A percentile compares a stretch with the other conserved stretches of the same genome.
Evolutionary conservation across 2,888 invertebrate species (phyloP).

Genomic region (Thereva unica): DNA sequence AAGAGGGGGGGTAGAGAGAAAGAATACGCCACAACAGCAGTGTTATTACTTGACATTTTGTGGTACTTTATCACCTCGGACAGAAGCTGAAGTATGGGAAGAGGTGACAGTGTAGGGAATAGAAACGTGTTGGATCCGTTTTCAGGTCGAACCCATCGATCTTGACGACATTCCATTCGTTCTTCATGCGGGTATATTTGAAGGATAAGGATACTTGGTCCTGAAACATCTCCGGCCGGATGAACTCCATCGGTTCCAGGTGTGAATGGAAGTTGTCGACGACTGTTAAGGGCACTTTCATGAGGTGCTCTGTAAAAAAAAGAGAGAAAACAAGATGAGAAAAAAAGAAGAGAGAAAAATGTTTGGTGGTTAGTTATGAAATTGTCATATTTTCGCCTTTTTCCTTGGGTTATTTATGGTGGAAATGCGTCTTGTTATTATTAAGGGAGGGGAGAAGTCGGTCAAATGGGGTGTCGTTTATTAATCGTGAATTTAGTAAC

Average conservation of each 20-base stretch:
- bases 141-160: slow-evolving; percentile 81
- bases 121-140: slow-evolving; percentile 85
- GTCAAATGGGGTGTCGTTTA: no score
- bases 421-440: no score
- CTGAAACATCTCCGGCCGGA: slow-evolving; percentile 75
- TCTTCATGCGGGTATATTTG: slow-evolving; percentile 78
- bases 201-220: slow-evolving; percentile 85
- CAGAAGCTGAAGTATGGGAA: slow-evolving; percentile 85
- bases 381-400: neutral
- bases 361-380: slow-evolving; percentile 1
- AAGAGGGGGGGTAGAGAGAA: neutral
- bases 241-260: slow-evolving; percentile 87
- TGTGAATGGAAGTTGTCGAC: slow-evolving; percentile 94
- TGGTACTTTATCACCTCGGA: slow-evolving; percentile 61
- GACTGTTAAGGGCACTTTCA: slow-evolving; percentile 83
- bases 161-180: slow-evolving; percentile 83
- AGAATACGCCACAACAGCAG: neutral
- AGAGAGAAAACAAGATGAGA: slow-evolving; percentile 58
- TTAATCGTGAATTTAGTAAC: no score
- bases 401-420: no score
- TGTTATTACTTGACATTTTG: neutral
- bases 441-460: no score
- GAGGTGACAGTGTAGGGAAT: slow-evolving; percentile 86
- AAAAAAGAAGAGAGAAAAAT: slow-evolving; percentile 46
- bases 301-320: slow-evolving; percentile 68